A percentile compares a stretch with the other conserved stretches of the same genome.
Conservation (phyloP, 2,113 vertebrate genomes). For the Oreochromis aureus region DNA sequence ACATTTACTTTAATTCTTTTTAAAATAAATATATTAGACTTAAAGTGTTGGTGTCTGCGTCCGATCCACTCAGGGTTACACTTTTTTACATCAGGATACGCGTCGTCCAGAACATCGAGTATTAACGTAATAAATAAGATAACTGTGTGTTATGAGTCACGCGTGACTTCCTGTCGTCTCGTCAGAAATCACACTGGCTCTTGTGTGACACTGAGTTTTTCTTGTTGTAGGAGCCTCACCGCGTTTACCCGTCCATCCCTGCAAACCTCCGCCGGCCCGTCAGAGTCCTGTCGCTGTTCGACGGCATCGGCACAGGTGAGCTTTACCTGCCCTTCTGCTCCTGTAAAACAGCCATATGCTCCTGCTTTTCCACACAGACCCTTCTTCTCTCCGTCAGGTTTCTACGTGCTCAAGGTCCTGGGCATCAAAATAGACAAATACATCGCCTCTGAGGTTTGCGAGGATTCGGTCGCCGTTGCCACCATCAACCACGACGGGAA, state of each 20-base stretch:
- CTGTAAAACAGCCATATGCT: accelerated
- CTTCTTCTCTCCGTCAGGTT: conserved; percentile 63
- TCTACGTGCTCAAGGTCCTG: conserved; percentile 85
- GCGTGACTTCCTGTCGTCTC: accelerated
- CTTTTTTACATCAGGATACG: background rate
- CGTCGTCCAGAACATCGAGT: too few relatives aligned
- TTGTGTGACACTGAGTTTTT: background rate
- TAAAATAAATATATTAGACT: background rate
- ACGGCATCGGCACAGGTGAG: conserved; percentile 87
- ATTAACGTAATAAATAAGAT: too few relatives aligned
- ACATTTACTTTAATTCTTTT: background rate
- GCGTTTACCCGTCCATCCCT: conserved; percentile 84
- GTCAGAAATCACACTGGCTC: background rate
- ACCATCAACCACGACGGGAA: conserved; percentile 79
- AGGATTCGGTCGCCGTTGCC: conserved; percentile 78
- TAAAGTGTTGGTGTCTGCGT: background rate
- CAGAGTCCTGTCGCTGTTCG: conserved; percentile 89
- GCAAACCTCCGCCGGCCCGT: conserved; percentile 78
- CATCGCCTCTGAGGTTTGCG: conserved; percentile 85
- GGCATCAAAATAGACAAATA: conserved; percentile 90
- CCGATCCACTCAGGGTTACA: background rate
- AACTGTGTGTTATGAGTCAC: background rate
- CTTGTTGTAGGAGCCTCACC: conserved; percentile 78
- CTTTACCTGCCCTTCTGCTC: background rate
- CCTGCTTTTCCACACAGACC: background rate